Base-by-base conservation (phyloP, 2,888 invertebrate genomes). In the Cataglyphis cursor region DNA sequence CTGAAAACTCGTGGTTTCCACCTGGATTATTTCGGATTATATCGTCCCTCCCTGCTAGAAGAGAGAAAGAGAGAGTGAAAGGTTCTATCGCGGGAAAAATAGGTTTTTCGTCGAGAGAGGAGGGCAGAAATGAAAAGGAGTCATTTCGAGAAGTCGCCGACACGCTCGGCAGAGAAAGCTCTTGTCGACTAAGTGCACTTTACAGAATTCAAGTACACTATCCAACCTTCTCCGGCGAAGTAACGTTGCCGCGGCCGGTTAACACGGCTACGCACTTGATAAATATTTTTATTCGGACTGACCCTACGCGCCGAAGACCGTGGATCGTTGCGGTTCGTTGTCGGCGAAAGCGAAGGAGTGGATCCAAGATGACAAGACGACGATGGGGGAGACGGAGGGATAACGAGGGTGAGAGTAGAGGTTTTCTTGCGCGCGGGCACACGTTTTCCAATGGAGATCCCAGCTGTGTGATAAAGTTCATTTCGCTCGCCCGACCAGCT, bases 391-490 rank as follows among this genome's bases (percentile, higher is more conserved):
- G 24, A 2, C 8, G 59, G 44, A 12, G n/a, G 54, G 62, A 28
- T 5, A 38, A 44, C 66, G 35, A 15, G 75, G 75, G 59, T 65
- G 68, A 68, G 72, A 80, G 84, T 68, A 64, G 87, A 87, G 88
- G 86, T 89, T 90, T 89, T 78, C 84, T 86, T 86, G 87, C 87
- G 85, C 90, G 85, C 82, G 74, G 74, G 83, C 86, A 84, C 88
- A 87, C 89, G 90, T 89, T 90, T 89, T 84, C 91, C 90, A 90
- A 92, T 90, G 90, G 90, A 92, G 92, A 92, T 92, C 90, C 91
- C 92, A 92, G 90, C 90, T 91, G 92, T 75, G 92, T 85, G 92
- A 92, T 92, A 92, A 92, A 91, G 90, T 92, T 92, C 91, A 92
- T 91, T 91, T 90, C 88, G 88, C 85, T 85, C 76, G 85, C 85